Base-by-base conservation (phyloP, 2,797 vertebrate genomes). In the Ciconia nigra region DNA sequence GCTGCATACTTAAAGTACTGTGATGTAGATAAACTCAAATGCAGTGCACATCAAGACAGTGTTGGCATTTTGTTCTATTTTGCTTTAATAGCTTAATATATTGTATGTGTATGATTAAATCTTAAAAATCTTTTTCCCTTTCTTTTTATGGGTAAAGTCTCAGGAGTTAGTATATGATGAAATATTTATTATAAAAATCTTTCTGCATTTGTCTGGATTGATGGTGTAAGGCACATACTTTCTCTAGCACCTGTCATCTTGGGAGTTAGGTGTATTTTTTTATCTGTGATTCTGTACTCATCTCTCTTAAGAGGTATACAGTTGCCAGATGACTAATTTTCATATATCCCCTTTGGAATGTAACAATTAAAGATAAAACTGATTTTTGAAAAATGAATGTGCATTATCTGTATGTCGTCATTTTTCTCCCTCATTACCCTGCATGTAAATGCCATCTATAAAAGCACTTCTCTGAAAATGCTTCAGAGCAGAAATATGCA, bases 351-450 rank as follows among this genome's bases (percentile, higher is more conserved):
- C 94, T 98, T 97, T 97, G 96, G 95, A 98, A 97, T 98, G 97
- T 96, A 98, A 97, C 59, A 96, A 98, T 98, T 97, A 98, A 98
- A 97, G 90, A 90, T 96, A 65, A 96, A 91, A 58, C 77, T 96
- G 95, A 93, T 98, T 98, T 98, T 98, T 93, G 96, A 97, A 98
- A 96, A 92, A 92, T 19, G 21, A 76, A 82, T 82, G 25, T 71
- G 78, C 19, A 20, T 57, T 94, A 88, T 92, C 37, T 82, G 14
- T 79, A 80, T 93, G 80, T 93, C 66, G 26, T 95, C 5, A 79
- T 95, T 97, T 96, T 81, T 39, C 63, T 67, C n/a, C 28, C 24
- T 93, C 26, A 4, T 84, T 77, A 51, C 58, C 14, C 44, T 74
- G 55, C 52, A 13, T 84, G 52, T 57, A 24, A 80, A 77, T 77